These are phyloP conservation scores for Petromus typicus DNA, from an alignment of 2,113 vertebrate species.

Conservation along the genomic window DNA sequence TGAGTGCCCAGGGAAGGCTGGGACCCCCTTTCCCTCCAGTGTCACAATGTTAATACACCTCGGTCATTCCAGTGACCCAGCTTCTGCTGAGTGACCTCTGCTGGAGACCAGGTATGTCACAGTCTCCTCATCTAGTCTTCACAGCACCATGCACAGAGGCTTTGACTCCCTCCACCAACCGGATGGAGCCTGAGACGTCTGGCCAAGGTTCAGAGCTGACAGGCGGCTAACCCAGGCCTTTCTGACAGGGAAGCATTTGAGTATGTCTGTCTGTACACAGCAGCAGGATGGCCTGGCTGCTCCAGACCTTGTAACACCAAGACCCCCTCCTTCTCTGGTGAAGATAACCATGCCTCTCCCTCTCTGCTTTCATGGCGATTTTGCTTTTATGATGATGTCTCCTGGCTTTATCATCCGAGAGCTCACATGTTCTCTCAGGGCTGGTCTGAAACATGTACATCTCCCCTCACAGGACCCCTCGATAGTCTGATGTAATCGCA, in stretches of 20 bases:
- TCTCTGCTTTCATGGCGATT: background rate
- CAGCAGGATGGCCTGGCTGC: background rate
- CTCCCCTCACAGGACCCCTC: background rate
- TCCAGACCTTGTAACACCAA: background rate
- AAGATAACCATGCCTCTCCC: background rate
- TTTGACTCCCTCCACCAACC: background rate
- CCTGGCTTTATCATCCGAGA: background rate
- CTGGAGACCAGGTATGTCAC: background rate
- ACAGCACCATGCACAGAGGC: background rate
- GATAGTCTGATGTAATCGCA: background rate
- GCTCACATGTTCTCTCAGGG: background rate
- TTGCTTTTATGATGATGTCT: background rate
- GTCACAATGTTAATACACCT: background rate
- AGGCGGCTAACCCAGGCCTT: background rate
- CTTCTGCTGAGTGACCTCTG: background rate
- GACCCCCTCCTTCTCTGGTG: background rate
- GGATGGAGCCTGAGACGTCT: background rate
- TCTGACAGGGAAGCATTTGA: background rate
- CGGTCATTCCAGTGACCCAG: background rate
- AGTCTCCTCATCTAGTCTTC: background rate
- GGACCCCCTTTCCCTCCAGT: background rate
- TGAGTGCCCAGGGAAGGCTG: background rate
- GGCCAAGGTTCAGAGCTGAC: background rate
- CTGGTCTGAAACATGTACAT: background rate
- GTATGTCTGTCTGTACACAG: background rate